Conservation (phyloP, 1,140 invertebrate species). For the Drosophila pseudoananassae region DNA sequence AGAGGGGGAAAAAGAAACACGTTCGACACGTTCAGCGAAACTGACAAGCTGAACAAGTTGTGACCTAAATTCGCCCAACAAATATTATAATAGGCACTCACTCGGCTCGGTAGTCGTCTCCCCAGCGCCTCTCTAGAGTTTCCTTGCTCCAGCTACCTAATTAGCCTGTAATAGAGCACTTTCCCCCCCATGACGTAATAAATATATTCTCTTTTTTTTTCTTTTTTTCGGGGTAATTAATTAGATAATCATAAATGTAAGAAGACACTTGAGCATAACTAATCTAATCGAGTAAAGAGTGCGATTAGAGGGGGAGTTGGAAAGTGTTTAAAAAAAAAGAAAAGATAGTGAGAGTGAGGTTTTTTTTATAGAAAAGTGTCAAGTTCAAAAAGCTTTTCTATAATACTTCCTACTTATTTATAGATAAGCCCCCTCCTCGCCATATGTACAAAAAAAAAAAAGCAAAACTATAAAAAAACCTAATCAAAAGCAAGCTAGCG, state of each 20-base stretch:
- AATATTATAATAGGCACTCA: conserved; percentile 62
- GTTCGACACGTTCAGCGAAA: conserved; percentile 68
- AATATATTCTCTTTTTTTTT: conserved; percentile 36
- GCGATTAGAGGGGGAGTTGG: conserved; percentile 4
- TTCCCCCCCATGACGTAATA: conserved; percentile 49
- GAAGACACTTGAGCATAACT: conserved; percentile 13
- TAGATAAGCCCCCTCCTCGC: conserved; percentile 21
- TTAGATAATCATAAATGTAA: conserved; percentile 62
- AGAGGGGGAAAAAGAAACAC: conserved; percentile 39
- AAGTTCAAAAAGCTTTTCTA: conserved; percentile 37
- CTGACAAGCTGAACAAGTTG: conserved; percentile 52
- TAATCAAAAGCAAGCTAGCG: conserved; percentile 12
- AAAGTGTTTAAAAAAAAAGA: not conserved
- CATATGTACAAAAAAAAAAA: no score
- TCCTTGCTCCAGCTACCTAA: conserved; percentile 59
- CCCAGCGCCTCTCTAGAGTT: conserved; percentile 12
- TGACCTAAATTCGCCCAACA: conserved; percentile 73
- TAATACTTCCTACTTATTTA: conserved; percentile 22
- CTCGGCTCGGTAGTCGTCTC: conserved; percentile 10
- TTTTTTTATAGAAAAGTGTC: conserved; percentile 30
- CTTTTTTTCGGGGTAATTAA: conserved; percentile 36
- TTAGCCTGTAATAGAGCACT: conserved; percentile 72
- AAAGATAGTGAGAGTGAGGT: not conserved
- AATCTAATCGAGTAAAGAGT: conserved; percentile 14
- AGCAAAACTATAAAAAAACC: conserved; percentile 23